phyloP scores from a whole-genome alignment of 2,113 vertebrate genomes.

The Pyrgilauda ruficollis region DNA sequence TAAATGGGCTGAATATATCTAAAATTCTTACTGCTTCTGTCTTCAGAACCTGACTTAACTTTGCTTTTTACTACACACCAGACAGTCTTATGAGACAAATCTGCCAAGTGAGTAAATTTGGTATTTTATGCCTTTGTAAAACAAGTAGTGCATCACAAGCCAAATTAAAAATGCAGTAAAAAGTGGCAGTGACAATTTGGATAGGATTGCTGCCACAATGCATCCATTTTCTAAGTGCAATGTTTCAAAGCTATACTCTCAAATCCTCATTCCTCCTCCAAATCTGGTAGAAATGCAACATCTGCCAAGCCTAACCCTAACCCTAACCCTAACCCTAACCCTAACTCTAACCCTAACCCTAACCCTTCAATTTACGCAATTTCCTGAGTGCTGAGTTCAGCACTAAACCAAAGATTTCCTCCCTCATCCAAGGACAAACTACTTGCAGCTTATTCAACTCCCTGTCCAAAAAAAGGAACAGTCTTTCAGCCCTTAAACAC shows the following conservation, averaged over 20 bases:
- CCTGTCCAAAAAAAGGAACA: not conserved
- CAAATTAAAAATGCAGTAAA: not conserved
- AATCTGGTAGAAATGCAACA: not conserved
- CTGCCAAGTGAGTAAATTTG: not conserved
- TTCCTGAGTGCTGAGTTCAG: not conserved
- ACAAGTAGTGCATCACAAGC: not conserved
- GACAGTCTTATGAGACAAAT: not conserved
- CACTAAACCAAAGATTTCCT: not conserved
- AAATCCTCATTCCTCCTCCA: not conserved
- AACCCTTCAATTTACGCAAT: not conserved
- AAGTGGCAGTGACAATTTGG: not conserved
- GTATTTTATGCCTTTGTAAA: not conserved
- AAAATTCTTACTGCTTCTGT: not conserved
- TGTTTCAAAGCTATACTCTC: not conserved
- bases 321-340: too few species aligned
- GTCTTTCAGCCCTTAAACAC: not conserved
- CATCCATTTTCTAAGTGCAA: not conserved
- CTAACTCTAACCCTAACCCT: too few species aligned
- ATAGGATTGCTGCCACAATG: not conserved
- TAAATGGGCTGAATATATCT: not conserved
- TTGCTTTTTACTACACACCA: not conserved
- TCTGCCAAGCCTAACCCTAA: not conserved
- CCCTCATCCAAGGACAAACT: not conserved
- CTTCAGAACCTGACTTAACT: not conserved
- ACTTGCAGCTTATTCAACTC: not conserved